These are phyloP conservation scores for Aplocera efformata DNA, from an alignment of 2,888 invertebrate genomes.

Conservation along the genomic window DNA sequence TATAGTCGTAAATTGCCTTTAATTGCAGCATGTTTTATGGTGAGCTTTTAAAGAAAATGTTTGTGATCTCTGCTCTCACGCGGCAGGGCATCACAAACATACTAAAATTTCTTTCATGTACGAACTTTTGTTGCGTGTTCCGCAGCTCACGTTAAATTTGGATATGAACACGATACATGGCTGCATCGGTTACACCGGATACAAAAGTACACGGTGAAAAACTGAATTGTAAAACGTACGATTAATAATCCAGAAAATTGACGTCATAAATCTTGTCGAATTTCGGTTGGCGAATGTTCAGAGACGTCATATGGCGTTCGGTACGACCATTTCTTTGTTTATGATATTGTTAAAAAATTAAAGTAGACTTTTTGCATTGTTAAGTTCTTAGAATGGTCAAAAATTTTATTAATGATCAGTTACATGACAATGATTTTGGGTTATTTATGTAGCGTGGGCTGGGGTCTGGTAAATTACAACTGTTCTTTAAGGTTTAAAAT, in stretches of 20 bases:
- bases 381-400: conserved; percentile 41
- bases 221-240: conserved; percentile 39
- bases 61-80: conserved; percentile 45
- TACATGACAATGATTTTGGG: conserved; percentile 40
- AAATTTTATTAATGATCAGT: conserved; percentile 47
- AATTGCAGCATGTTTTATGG: conserved; percentile 40
- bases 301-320: conserved; percentile 70
- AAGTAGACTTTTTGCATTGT: conserved; percentile 50
- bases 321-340: conserved; percentile 69
- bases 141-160: conserved; percentile 46
- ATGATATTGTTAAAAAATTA: conserved; percentile 58
- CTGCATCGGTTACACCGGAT: conserved; percentile 29
- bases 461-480: conserved; percentile 20
- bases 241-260: conserved; percentile 25
- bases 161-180: conserved; percentile 43
- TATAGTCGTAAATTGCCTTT: conserved; percentile 44
- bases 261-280: conserved; percentile 57
- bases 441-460: conserved; percentile 30
- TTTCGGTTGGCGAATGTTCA: conserved; percentile 48
- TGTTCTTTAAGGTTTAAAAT: conserved; percentile 19
- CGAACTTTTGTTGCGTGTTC: conserved; percentile 51
- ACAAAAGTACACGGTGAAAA: conserved; percentile 11
- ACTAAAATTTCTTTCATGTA: conserved; percentile 58
- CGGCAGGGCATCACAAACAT: conserved; percentile 57
- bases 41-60: conserved; percentile 38